Evolutionary conservation across 35 echinoderm and acorn worm species (phyloP).

Genomic region (Apostichopus parvimensis): DNA sequence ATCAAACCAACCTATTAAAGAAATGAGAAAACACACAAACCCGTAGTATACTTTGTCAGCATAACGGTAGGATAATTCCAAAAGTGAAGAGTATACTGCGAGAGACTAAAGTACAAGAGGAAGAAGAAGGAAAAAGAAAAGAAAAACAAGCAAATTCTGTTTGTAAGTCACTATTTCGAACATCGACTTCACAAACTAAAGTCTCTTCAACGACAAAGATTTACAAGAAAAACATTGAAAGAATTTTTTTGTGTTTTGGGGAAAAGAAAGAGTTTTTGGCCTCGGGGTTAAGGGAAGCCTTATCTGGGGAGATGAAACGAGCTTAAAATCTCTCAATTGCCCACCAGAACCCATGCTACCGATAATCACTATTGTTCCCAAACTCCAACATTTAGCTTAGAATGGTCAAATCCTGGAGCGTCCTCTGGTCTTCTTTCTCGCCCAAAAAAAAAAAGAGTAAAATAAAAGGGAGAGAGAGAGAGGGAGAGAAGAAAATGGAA

Average conservation of each 20-base stretch:
- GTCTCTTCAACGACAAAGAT: background rate
- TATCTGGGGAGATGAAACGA: constrained; percentile 19
- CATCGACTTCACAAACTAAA: background rate
- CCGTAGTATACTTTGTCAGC: background rate
- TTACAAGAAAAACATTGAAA: constrained; percentile 11
- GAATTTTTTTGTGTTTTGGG: background rate
- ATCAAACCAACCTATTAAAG: background rate
- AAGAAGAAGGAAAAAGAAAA: too few relatives aligned
- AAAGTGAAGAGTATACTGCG: background rate
- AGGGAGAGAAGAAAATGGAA: background rate
- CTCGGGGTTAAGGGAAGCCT: constrained; percentile 5
- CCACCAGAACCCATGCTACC: constrained; percentile 39
- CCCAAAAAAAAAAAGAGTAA: too few relatives aligned
- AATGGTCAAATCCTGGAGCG: constrained; percentile 8
- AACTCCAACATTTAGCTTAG: constrained; percentile 40
- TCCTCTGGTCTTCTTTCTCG: constrained; percentile 1
- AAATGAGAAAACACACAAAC: background rate
- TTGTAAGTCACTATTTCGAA: background rate
- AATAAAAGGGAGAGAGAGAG: background rate
- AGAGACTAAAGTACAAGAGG: background rate
- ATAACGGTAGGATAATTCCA: background rate
- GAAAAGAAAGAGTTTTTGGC: background rate
- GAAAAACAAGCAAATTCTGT: background rate
- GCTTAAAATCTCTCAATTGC: constrained; percentile 25
- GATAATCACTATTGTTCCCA: constrained; percentile 20